Evolutionary conservation across 2,113 vertebrate genomes (phyloP).

Genomic region (Pseudolaguvia tuberculata): DNA sequence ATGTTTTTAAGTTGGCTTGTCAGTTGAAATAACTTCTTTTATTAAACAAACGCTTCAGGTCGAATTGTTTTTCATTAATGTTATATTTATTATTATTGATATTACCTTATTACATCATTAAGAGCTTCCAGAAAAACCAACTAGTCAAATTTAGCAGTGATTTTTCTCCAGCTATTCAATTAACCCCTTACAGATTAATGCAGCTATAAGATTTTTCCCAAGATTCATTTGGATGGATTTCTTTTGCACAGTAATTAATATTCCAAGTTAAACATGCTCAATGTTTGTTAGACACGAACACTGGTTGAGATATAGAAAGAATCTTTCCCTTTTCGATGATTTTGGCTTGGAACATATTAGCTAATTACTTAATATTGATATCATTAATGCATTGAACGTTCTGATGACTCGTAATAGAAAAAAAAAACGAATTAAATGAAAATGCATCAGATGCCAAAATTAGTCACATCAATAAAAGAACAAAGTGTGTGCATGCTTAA

Average conservation of each 20-base stretch:
- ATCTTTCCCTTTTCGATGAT: not conserved
- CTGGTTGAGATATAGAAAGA: not conserved
- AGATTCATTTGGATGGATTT: not conserved
- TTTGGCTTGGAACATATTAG: not conserved
- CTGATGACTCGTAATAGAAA: not conserved
- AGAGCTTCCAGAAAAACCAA: not conserved
- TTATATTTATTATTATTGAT: no score
- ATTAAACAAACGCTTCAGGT: not conserved
- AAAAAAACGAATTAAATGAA: not conserved
- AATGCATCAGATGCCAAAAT: not conserved
- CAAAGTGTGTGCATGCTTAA: not conserved
- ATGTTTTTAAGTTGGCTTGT: not conserved
- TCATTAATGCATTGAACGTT: not conserved
- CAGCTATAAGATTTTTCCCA: not conserved
- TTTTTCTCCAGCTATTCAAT: not conserved
- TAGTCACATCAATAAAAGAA: not conserved
- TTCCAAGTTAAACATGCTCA: not conserved
- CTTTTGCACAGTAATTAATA: not conserved
- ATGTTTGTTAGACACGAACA: not conserved
- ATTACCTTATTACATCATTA: not conserved
- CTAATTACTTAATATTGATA: not conserved
- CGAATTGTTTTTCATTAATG: not conserved
- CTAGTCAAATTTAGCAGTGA: not conserved
- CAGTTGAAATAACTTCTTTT: not conserved
- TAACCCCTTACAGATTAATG: not conserved